phyloP scores from a whole-genome alignment of 2,797 vertebrate genomes.

The Coregonus sp. region DNA sequence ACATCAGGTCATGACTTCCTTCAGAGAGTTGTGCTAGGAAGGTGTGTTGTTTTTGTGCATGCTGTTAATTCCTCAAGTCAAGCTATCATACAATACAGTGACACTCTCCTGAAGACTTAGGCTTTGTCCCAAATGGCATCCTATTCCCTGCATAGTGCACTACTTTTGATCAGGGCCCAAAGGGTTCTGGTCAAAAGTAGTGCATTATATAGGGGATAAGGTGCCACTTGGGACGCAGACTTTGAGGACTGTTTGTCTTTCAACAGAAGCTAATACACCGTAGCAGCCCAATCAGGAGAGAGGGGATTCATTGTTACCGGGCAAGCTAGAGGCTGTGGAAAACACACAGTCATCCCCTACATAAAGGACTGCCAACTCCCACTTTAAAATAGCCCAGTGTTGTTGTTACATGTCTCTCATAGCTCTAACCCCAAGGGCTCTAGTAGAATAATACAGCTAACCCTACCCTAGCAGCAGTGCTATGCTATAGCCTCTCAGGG shows the following conservation, averaged over 20 bases:
- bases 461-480: background rate
- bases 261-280: slow-evolving; percentile 38
- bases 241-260: slow-evolving; percentile 31
- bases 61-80: background rate
- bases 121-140: background rate
- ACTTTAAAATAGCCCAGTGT: slow-evolving; percentile 23
- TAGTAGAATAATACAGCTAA: background rate
- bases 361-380: slow-evolving; percentile 20
- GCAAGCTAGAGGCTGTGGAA: slow-evolving; percentile 16
- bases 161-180: background rate
- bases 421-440: slow-evolving; percentile 9
- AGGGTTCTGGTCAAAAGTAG: background rate
- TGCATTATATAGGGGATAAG: background rate
- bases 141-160: background rate
- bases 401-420: slow-evolving; percentile 18
- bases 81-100: background rate
- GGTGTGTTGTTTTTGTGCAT: background rate
- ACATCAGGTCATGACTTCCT: background rate
- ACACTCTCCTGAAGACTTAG: background rate
- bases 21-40: background rate
- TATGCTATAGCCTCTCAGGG: background rate
- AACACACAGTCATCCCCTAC: slow-evolving; percentile 11
- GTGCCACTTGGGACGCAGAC: background rate
- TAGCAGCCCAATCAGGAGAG: slow-evolving; percentile 1
- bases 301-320: slow-evolving; percentile 7